phyloP scores from a whole-genome alignment of 2,113 vertebrate genomes.

The Gracilinanus agilis region DNA sequence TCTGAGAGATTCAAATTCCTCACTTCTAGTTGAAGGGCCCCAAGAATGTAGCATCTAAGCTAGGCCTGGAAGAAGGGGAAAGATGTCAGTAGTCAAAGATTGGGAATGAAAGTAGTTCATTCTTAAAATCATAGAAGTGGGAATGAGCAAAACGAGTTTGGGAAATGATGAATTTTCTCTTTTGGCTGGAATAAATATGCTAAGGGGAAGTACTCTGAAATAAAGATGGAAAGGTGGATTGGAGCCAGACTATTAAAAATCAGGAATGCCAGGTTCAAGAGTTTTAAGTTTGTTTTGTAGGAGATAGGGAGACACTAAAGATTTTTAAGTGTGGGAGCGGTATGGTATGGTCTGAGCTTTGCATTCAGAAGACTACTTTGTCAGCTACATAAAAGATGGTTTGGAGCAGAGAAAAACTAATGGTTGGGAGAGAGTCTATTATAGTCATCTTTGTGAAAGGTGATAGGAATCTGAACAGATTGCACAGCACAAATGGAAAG shows the following conservation, averaged over 20 bases:
- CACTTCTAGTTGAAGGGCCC: background rate
- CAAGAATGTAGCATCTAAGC: background rate
- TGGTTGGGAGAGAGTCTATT: background rate
- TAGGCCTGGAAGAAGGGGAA: background rate
- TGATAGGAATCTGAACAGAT: background rate
- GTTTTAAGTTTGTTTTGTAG: background rate
- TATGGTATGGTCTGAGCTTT: background rate
- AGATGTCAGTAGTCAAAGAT: background rate
- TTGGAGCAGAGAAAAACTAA: background rate
- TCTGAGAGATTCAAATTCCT: background rate
- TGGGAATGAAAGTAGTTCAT: background rate
- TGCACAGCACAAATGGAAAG: no score
- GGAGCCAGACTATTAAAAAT: background rate
- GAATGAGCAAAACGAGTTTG: background rate
- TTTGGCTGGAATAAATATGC: background rate
- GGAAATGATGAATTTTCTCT: background rate
- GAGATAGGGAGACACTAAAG: background rate
- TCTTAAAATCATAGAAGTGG: conserved; percentile 43
- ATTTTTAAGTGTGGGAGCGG: background rate
- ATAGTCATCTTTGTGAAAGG: background rate
- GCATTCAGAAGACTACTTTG: background rate
- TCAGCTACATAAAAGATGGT: background rate
- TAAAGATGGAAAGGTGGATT: background rate
- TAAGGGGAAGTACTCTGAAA: no score
- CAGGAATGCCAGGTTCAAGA: background rate